A percentile compares a stretch with the other conserved stretches of the same genome.
Evolutionary conservation across 2,888 invertebrate genomes (phyloP).

Genomic region (Chymomyza amoena): DNA sequence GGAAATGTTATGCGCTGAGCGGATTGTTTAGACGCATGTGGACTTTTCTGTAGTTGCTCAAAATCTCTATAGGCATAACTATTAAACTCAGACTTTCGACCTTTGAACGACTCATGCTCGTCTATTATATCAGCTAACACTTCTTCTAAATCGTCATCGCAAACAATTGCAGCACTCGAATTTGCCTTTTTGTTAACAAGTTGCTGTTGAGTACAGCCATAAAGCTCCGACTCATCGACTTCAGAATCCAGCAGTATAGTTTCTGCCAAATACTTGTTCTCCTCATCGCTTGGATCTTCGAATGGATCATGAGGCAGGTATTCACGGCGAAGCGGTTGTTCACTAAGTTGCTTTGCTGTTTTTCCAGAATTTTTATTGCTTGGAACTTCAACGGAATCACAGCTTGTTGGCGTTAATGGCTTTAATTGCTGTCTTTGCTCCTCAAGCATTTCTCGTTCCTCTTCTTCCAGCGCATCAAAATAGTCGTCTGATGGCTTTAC

Average conservation of each 20-base stretch:
- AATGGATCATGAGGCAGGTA: slow-evolving; percentile 61
- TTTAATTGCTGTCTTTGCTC: slow-evolving; percentile 39
- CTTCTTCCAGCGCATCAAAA: slow-evolving; percentile 63
- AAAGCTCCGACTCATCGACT: slow-evolving; percentile 40
- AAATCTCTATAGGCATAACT: slow-evolving; percentile 69
- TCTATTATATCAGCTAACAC: slow-evolving; percentile 74
- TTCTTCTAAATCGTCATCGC: slow-evolving; percentile 68
- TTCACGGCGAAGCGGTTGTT: slow-evolving; percentile 27
- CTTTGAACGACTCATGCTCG: slow-evolving; percentile 68
- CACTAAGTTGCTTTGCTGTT: background rate
- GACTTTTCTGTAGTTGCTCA: slow-evolving; percentile 50
- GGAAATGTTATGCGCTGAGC: slow-evolving; percentile 38
- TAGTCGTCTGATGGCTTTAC: slow-evolving; percentile 24
- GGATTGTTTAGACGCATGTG: slow-evolving; percentile 12
- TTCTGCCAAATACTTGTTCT: slow-evolving; percentile 57
- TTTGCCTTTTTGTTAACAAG: slow-evolving; percentile 1
- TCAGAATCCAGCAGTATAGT: slow-evolving; percentile 47
- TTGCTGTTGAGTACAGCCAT: slow-evolving; percentile 20
- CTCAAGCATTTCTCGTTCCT: slow-evolving; percentile 63
- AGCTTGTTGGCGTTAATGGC: slow-evolving; percentile 17
- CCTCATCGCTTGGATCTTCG: slow-evolving; percentile 56
- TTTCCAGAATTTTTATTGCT: background rate
- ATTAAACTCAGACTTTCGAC: slow-evolving; percentile 69
- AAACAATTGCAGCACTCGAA: background rate
- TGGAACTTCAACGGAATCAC: slow-evolving; percentile 12